Evolutionary conservation across 2,113 vertebrate genomes (phyloP), one percentile per base, ranked within the genome.

Genomic region (Bagarius yarrelli): DNA sequence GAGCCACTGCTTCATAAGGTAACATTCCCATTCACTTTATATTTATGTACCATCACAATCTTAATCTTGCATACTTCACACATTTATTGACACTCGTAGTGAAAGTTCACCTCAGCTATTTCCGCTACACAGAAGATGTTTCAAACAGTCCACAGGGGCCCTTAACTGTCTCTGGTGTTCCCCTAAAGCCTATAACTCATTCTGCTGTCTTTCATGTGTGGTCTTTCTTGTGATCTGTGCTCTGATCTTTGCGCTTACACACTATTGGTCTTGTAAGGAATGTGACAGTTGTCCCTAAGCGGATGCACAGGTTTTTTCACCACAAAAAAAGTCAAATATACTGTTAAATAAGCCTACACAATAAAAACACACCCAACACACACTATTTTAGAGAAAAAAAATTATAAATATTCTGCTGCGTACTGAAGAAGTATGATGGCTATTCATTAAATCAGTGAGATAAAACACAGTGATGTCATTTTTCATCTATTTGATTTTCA

Each of bases 221-320:
- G 73, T 52, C 27, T 44, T 57, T 47, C 9, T 12, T 32, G 52
- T 59, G 52, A 77, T 67, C 73, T 60, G 27, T 67, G 34, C 15
- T 34, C 19, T 82, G 53, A 77, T 76, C 55, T 77, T 56, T 70
- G 27, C 40, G 36, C 55, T 27, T 52, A 61, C 23, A 72, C 23
- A 61, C 32, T 63, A 83, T 83, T 72, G 32, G 64, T 70, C 77
- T 56, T 71, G 50, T 53, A 70, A 78, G 70, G 71, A 82, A 85
- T 77, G 73, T 19, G 25, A 59, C 66, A 44, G 74, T 63, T 44
- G 2, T 21, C 8, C 14, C 40, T 69, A 60, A 44, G 64, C 47
- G 21, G 56, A 55, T 72, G 14, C n/a, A 30, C 61, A 83, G 47
- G 71, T 9, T 19, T 78, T n/a, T 30, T 18, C 23, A 53, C 3